Base-by-base conservation (phyloP, 2,797 vertebrate genomes). In the Chloroceryle amazona region DNA sequence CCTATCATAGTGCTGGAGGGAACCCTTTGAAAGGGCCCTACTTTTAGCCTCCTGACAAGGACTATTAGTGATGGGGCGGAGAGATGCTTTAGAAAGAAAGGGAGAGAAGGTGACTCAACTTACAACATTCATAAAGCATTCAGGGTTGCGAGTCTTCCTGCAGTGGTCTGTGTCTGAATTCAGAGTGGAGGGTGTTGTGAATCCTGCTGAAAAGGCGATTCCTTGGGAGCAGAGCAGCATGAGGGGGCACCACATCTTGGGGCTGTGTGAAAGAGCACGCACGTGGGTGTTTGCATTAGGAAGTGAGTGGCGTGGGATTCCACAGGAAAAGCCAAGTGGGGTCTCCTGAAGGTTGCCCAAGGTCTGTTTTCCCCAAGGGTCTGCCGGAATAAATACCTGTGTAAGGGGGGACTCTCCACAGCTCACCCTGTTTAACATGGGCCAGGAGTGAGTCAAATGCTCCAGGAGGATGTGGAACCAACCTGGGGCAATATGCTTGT, bases 61-160 rank as follows among this genome's bases (percentile, higher is more conserved):
- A 23, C 29, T 65, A 19, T 35, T 72, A 80, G 42, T 39, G 44
- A 35, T 29, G 35, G 5, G 25, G 7, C 7, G 18, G 33, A 65
- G 25, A 51, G 26, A 65, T 1, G 9, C 0, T 41, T 86, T 26
- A 63, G 79, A 37, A 80, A 82, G 54, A 80, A 63, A 57, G 19
- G 2, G 18, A 51, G n/a, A 85, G 80, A 67, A 67, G 16, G 22
- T n/a, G 55, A 65, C 20, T 10, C 29, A 39, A 86, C 97, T 95
- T 90, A 97, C 97, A 46, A 95, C 63, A 0, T 96, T 97, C 93
- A 97, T 94, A 68, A 96, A 96, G 11, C 81, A 89, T 47, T 97
- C 94, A 0, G 94, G 94, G 33, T 96, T 54, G 13, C 18, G 57
- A 16, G 44, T 37, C 63, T 61, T 72, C 70, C 31, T 68, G 60